Evolutionary conservation across 2,888 invertebrate species (phyloP).

Genomic region (Lamellibrachia columna): DNA sequence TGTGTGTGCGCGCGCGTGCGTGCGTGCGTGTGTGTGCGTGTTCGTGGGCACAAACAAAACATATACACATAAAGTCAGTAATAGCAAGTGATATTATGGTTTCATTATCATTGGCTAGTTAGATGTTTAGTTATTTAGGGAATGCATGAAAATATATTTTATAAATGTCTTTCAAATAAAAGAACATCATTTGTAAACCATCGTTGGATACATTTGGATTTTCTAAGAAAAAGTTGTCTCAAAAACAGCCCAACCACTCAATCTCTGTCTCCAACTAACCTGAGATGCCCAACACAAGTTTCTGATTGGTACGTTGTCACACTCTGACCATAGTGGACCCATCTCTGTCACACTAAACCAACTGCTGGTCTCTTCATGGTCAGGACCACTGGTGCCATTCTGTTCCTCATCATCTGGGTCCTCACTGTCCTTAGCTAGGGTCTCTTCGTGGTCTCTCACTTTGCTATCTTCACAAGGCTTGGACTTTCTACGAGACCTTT

Average conservation of each 20-base stretch:
- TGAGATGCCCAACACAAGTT: background rate
- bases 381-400: background rate
- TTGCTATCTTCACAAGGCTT: background rate
- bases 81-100: too few relatives aligned
- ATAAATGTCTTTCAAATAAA: too few relatives aligned
- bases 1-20: too few relatives aligned
- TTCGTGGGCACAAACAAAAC: too few relatives aligned
- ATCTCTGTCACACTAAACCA: background rate
- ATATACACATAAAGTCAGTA: too few relatives aligned
- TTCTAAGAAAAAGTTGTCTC: background rate
- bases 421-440: background rate
- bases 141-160: too few relatives aligned
- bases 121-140: too few relatives aligned
- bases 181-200: too few relatives aligned
- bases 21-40: too few relatives aligned
- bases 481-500: background rate
- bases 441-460: background rate
- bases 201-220: too few relatives aligned
- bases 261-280: background rate
- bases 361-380: background rate
- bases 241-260: background rate
- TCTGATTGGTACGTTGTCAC: background rate
- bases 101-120: too few relatives aligned
- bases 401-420: background rate
- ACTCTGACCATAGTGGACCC: background rate